Percentiles rank a stretch among this genome's conserved stretches.
Conservation (phyloP, 2,888 invertebrate genomes). For the Meta bourneti region DNA sequence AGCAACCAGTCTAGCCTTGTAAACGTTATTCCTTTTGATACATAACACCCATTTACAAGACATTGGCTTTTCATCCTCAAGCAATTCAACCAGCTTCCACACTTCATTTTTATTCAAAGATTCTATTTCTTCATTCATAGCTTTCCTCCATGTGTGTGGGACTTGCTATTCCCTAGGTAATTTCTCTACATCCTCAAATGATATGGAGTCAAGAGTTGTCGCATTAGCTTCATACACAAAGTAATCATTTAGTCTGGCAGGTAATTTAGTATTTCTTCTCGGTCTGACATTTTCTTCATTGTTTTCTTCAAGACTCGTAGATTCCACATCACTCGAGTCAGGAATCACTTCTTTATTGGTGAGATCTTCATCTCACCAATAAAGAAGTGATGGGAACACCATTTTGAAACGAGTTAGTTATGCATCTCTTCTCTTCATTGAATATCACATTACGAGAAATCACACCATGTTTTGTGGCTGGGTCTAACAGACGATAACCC, state of each 20-base stretch:
- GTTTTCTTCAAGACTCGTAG: not conserved
- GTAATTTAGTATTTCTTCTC: not conserved
- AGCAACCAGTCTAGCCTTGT: not conserved
- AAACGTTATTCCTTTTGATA: conserved; percentile 15
- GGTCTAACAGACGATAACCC: conserved; percentile 71
- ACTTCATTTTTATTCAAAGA: too few relatives aligned
- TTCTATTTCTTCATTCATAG: conserved; percentile 23
- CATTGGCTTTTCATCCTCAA: not conserved
- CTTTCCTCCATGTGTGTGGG: not conserved
- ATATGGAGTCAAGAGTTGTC: conserved; percentile 24
- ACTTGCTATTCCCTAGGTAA: conserved; percentile 17
- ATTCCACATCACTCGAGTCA: not conserved
- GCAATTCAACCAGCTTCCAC: not conserved
- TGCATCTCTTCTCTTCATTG: conserved; percentile 15
- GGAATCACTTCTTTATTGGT: not conserved
- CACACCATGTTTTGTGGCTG: not conserved
- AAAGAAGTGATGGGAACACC: too few relatives aligned
- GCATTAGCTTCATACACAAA: conserved; percentile 38
- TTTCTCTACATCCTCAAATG: conserved; percentile 44
- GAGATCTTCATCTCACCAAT: too few relatives aligned
- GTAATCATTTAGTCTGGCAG: conserved; percentile 17
- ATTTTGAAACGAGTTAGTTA: too few relatives aligned
- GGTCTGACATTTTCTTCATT: not conserved
- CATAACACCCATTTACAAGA: conserved; percentile 8
- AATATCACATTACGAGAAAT: conserved; percentile 8